Evolutionary conservation across 2,113 vertebrate species (phyloP).

Genomic region (Pedetes capensis): DNA sequence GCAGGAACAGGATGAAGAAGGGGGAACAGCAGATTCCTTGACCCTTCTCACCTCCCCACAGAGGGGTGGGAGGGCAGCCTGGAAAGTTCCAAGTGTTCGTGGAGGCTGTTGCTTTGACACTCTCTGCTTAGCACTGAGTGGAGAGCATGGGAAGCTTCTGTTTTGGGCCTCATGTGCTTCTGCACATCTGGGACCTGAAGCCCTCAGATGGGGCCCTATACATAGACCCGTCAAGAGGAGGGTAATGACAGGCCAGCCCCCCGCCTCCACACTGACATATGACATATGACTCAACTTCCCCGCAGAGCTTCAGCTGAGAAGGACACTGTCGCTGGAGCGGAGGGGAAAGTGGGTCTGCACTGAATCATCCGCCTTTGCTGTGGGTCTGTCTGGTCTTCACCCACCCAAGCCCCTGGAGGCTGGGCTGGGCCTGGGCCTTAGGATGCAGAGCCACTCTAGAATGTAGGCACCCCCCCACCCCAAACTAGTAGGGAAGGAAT

Average conservation of each 20-base stretch:
- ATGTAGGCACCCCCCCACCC: too few relatives aligned
- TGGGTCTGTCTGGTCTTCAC: neutral
- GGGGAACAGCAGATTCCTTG: neutral
- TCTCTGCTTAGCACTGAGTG: neutral
- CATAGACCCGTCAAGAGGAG: constrained; percentile 29
- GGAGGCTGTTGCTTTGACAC: neutral
- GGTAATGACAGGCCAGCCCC: neutral
- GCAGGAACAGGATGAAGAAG: neutral
- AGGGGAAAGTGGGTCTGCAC: neutral
- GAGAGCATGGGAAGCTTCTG: neutral
- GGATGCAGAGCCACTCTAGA: neutral
- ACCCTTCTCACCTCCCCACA: neutral
- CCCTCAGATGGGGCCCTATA: constrained; percentile 14
- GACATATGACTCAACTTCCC: constrained; percentile 56
- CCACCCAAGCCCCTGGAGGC: too few relatives aligned
- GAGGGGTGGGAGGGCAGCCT: neutral
- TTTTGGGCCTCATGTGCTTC: neutral
- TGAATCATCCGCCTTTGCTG: neutral
- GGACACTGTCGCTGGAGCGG: neutral
- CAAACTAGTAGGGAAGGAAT: too few relatives aligned
- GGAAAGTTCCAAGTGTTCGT: neutral
- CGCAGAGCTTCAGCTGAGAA: neutral
- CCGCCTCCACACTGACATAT: constrained; percentile 46
- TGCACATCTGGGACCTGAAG: neutral
- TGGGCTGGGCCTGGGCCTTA: neutral